Conservation (phyloP, 2,113 vertebrate genomes). For the Castor canadensis region DNA sequence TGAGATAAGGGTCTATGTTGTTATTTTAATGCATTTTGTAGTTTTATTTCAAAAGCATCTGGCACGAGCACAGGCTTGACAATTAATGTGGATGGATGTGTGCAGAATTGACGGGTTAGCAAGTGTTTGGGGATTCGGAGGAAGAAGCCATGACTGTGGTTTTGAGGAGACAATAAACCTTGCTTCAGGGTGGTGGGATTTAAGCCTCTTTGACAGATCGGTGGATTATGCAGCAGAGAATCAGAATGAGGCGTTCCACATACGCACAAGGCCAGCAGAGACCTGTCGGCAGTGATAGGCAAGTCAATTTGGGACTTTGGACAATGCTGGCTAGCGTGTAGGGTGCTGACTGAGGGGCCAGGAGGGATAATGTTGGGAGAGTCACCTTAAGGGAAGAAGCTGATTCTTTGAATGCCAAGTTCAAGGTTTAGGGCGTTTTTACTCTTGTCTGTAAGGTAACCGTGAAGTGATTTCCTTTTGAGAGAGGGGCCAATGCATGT, state of each 20-base stretch:
- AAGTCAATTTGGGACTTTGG: not conserved
- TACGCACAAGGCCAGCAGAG: slow-evolving; percentile 44
- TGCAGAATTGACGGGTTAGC: not conserved
- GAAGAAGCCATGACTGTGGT: slow-evolving; percentile 36
- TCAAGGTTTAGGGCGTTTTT: not conserved
- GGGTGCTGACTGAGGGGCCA: not conserved
- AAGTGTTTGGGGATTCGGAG: not conserved
- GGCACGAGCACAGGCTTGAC: not conserved
- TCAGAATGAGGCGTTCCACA: not conserved
- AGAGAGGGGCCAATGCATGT: not conserved
- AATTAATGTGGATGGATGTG: slow-evolving; percentile 14
- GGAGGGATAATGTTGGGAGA: not conserved
- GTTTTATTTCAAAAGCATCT: slow-evolving; percentile 3
- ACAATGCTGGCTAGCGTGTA: not conserved
- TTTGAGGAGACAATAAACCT: slow-evolving; percentile 53
- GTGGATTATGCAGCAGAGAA: slow-evolving; percentile 68
- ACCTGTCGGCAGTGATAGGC: slow-evolving; percentile 49
- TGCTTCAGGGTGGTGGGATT: slow-evolving; percentile 46
- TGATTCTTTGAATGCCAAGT: not conserved
- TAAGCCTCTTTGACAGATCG: slow-evolving; percentile 53
- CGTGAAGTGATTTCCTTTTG: not conserved
- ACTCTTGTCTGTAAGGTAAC: not conserved
- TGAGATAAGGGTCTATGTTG: not conserved
- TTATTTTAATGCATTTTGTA: not conserved
- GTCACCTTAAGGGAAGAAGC: not conserved